Conservation (phyloP, 2,888 invertebrate species). For the Camptogramma bilineatum region DNA sequence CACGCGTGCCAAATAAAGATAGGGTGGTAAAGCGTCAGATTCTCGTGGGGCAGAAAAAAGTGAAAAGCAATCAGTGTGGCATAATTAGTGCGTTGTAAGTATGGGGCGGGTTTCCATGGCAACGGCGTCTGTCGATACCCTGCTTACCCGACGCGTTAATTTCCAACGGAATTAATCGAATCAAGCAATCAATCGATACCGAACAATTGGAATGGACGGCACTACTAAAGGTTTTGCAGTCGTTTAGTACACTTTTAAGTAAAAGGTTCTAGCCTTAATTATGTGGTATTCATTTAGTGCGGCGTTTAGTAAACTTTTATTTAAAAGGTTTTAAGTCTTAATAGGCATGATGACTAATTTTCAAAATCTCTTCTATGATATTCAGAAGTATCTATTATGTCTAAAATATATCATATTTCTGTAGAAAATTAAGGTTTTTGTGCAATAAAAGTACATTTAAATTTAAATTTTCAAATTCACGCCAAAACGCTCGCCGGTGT, state of each 20-base stretch:
- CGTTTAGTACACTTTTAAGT: slow-evolving; percentile 17
- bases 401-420: no score
- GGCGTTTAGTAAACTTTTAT: no score
- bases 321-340: no score
- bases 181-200: slow-evolving; percentile 73
- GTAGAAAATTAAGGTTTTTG: no score
- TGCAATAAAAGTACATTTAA: no score
- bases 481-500: no score
- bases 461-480: no score
- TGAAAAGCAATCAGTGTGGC: slow-evolving; percentile 85
- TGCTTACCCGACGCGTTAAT: slow-evolving; percentile 82
- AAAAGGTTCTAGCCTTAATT: not conserved
- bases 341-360: no score
- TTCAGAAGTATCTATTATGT: no score
- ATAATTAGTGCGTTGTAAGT: slow-evolving; percentile 85
- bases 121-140: slow-evolving; percentile 80
- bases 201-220: slow-evolving; percentile 65
- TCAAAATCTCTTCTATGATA: no score
- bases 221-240: slow-evolving; percentile 43
- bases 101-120: slow-evolving; percentile 82
- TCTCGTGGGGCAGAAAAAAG: slow-evolving; percentile 83
- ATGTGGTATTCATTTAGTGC: no score
- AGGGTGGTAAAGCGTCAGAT: slow-evolving; percentile 75
- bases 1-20: slow-evolving; percentile 64
- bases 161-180: slow-evolving; percentile 83